Evolutionary conservation across 1,140 invertebrate genomes (phyloP), one percentile per base, ranked within the genome.

Genomic region (Campodea augens): DNA sequence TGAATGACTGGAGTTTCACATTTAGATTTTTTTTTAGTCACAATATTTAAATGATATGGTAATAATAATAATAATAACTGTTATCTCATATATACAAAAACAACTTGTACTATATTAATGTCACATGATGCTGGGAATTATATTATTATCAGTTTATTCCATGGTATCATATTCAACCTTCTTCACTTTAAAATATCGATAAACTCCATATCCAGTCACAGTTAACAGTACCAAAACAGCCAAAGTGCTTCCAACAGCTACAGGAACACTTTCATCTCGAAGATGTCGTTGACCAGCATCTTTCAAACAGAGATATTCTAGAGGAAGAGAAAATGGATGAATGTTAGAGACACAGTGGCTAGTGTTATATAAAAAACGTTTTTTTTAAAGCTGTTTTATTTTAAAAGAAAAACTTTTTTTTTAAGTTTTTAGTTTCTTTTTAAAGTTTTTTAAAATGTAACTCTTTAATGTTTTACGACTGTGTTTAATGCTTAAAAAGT

Each of bases 161-260:
- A 90, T 90, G 1, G 82, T 88, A 55, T 86, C 85, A 59, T 91
- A 91, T 55, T 88, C 81, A 4, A 89, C 81, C 57, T 87, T 88
- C 61, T 88, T 88, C 23, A 88, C 72, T 60, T 86, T 86, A 55
- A 86, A 73, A 56, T 89, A 86, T 52, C 85, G 74, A 63, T 74
- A 86, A n/a, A 81, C 74, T 1, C 81, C 82, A 57, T 91, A 91
- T 1, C 81, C 84, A 3, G 79, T 71, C 15, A 91, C 72, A 0
- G 81, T 87, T 7, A 75, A 62, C 0, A 89, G 66, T 5, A 84
- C 79, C 1, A 79, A 75, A 21, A 83, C 71, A 1, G 85, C 82
- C 19, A 90, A 58, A 0, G 81, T 81, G n/a, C 81, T 83, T 4
- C 86, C 86, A 1, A 90, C 84, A 2, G 84, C 81, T 2, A 90